Conservation (phyloP, 2,888 invertebrate genomes). For the Auanema sp. region DNA sequence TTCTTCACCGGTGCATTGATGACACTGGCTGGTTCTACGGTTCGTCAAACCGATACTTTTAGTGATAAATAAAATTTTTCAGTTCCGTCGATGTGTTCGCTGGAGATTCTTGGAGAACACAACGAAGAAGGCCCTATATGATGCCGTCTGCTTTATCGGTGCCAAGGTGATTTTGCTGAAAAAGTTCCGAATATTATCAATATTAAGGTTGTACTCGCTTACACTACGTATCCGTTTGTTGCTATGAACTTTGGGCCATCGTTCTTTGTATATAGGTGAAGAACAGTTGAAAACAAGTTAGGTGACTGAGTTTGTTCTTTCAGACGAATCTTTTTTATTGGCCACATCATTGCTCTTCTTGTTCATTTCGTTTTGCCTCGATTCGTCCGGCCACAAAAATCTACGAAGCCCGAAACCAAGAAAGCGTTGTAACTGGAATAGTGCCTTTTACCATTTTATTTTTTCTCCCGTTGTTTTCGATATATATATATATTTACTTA, state of each 20-base stretch:
- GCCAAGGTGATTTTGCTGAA: constrained; percentile 71
- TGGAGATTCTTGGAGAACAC: constrained; percentile 73
- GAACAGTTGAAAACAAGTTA: constrained; percentile 31
- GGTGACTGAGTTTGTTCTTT: constrained; percentile 23
- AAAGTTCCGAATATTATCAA: too few species aligned
- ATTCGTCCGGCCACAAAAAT: constrained; percentile 37
- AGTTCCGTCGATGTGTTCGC: constrained; percentile 80
- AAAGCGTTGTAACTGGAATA: too few species aligned
- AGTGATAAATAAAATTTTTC: constrained; percentile 21
- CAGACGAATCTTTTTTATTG: constrained; percentile 67
- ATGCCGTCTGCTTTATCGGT: constrained; percentile 78
- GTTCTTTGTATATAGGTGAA: constrained; percentile 79
- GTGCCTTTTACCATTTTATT: too few species aligned
- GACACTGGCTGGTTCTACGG: constrained; percentile 28
- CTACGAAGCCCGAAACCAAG: too few species aligned
- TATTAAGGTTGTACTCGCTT: constrained; percentile 75
- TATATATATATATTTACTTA: too few species aligned
- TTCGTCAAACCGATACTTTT: too few species aligned
- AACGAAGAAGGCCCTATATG: constrained; percentile 77
- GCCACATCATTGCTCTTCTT: constrained; percentile 65
- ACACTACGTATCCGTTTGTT: constrained; percentile 87
- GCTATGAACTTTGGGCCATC: constrained; percentile 81
- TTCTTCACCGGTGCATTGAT: constrained; percentile 27
- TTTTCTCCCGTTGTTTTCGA: too few species aligned
- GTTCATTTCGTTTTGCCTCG: constrained; percentile 65